Evolutionary conservation across 2,797 vertebrate genomes (phyloP).

Genomic region (Cossypha caffra): DNA sequence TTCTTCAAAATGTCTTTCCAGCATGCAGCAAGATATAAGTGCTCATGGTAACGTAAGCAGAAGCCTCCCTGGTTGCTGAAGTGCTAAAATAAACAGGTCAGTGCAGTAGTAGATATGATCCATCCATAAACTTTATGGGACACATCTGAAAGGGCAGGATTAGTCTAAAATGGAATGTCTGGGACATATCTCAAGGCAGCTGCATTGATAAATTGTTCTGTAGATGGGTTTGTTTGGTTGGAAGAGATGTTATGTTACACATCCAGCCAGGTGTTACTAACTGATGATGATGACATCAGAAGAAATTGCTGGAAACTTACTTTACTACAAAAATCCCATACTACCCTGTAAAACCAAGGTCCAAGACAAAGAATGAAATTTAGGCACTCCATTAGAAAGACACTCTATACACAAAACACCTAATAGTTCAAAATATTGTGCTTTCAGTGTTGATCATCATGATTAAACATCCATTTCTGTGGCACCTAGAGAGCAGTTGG

Average conservation of each 20-base stretch:
- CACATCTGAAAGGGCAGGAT: not conserved
- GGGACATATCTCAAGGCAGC: not conserved
- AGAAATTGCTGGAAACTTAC: slow-evolving; percentile 23
- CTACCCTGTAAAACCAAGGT: not conserved
- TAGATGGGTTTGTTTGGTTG: not conserved
- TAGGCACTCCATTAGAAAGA: slow-evolving; percentile 19
- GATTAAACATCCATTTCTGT: slow-evolving; percentile 34
- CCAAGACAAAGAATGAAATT: slow-evolving; percentile 9
- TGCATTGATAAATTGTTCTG: slow-evolving; percentile 21
- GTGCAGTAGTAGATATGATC: not conserved
- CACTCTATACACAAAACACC: slow-evolving; percentile 1
- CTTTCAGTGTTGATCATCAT: not conserved
- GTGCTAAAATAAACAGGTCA: slow-evolving; percentile 59
- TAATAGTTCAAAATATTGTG: slow-evolving; percentile 17
- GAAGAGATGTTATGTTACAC: slow-evolving; percentile 4
- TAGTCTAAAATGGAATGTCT: slow-evolving; percentile 44
- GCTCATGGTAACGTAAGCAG: slow-evolving; percentile 31
- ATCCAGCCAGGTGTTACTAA: slow-evolving; percentile 20
- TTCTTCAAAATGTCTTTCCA: slow-evolving; percentile 41
- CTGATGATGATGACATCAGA: slow-evolving; percentile 7
- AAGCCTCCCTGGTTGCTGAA: slow-evolving; percentile 28
- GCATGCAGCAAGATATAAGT: not conserved
- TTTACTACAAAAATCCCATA: not conserved
- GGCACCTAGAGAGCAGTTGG: slow-evolving; percentile 25
- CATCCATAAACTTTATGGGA: slow-evolving; percentile 4